Conservation (phyloP, 1,140 invertebrate genomes). For the Diabrotica virgifera region DNA sequence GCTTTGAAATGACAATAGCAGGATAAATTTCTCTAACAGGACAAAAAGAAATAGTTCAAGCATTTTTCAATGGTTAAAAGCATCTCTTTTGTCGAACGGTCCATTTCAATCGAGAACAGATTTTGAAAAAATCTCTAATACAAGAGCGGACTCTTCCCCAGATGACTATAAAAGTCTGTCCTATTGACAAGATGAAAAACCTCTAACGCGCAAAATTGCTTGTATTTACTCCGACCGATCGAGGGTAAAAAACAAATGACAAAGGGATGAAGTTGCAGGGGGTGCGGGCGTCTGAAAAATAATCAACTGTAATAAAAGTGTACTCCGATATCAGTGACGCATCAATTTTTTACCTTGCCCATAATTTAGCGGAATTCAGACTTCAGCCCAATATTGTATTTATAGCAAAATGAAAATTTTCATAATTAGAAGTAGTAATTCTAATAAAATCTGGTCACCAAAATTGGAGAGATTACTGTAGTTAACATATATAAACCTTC, state of each 20-base stretch:
- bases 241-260: constrained; percentile 2
- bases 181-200: constrained; percentile 2
- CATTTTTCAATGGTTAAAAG: constrained; percentile 1
- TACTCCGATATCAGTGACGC: not conserved
- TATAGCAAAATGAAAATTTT: not conserved
- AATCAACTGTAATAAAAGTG: constrained; percentile 1
- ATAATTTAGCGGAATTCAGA: not conserved
- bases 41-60: not conserved
- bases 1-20: too few species aligned
- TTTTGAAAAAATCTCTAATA: not conserved
- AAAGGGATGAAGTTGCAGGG: not conserved
- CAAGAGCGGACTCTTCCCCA: not conserved
- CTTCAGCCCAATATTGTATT: not conserved
- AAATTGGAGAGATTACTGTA: too few species aligned
- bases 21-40: too few species aligned
- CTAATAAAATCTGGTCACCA: too few species aligned
- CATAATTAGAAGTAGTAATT: too few species aligned
- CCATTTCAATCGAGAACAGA: not conserved
- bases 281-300: not conserved
- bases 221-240: not conserved
- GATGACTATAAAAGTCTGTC: constrained; percentile 2
- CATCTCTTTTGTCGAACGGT: not conserved
- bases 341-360: not conserved
- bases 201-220: constrained; percentile 1
- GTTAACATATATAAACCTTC: too few species aligned